phyloP scores from a whole-genome alignment of 2,888 invertebrate species.

The Pyrrhosoma nymphula region DNA sequence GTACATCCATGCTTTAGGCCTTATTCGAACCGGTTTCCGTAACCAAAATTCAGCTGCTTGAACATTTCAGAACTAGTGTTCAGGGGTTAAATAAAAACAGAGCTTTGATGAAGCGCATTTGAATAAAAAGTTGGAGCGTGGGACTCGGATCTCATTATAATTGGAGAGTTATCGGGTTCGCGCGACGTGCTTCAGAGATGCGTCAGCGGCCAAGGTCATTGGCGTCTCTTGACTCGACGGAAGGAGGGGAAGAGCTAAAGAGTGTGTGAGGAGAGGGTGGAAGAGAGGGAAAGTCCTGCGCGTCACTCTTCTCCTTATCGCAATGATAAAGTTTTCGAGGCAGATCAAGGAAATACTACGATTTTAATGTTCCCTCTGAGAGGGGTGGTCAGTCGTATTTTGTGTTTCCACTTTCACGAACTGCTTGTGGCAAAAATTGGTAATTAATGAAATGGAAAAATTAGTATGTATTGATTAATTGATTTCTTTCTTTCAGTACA shows the following conservation, averaged over 20 bases:
- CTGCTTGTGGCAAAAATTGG: too few species aligned
- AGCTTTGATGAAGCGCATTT: too few species aligned
- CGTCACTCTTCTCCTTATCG: background rate
- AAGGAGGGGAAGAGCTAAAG: background rate
- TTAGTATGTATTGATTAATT: too few species aligned
- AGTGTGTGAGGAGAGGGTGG: background rate
- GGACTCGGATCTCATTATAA: background rate
- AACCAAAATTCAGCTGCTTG: too few species aligned
- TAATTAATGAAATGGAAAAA: too few species aligned
- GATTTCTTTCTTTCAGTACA: too few species aligned
- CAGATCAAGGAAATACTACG: background rate
- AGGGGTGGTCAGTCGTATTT: background rate
- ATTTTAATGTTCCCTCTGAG: background rate
- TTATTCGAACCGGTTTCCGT: too few species aligned
- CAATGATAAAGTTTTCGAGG: background rate
- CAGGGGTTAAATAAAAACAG: too few species aligned
- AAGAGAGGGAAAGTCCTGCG: background rate
- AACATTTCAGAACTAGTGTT: too few species aligned
- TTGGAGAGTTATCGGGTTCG: background rate
- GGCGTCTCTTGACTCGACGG: background rate
- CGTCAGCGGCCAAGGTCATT: constrained; percentile 8
- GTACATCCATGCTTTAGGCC: too few species aligned
- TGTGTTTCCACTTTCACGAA: too few species aligned
- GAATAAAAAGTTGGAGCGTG: too few species aligned
- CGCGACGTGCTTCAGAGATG: background rate